phyloP scores from a whole-genome alignment of 2,888 invertebrate species.

The Mythimna albipuncta region DNA sequence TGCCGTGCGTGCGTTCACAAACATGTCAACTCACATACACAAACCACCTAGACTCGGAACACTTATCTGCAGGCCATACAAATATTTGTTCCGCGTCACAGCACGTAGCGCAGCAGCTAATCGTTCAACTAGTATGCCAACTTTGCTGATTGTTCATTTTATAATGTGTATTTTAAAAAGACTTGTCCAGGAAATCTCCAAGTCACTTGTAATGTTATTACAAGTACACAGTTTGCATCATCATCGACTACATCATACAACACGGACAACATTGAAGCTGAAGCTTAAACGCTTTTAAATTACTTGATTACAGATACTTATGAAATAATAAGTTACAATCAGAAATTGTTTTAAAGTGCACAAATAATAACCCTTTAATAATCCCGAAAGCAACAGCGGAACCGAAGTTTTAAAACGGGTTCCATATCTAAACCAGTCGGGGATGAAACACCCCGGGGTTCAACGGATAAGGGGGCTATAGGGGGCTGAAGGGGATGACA shows the following conservation, averaged over 20 bases:
- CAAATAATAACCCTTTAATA: constrained; percentile 38
- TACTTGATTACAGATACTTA: not conserved
- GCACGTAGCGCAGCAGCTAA: no score
- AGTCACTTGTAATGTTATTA: no score
- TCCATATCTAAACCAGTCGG: constrained; percentile 44
- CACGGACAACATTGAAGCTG: not conserved
- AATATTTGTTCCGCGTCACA: no score
- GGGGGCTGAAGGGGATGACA: constrained; percentile 61
- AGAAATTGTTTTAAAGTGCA: not conserved
- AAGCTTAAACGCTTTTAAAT: not conserved
- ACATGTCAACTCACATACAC: no score
- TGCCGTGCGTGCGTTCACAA: no score
- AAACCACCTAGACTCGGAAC: no score
- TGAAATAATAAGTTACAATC: not conserved
- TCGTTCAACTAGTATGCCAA: no score
- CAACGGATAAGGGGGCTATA: constrained; percentile 45
- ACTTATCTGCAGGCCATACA: no score
- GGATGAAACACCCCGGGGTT: constrained; percentile 24
- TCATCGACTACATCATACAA: not conserved
- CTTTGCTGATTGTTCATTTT: no score
- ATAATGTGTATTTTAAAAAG: no score
- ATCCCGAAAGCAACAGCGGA: constrained; percentile 44
- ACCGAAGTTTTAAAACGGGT: constrained; percentile 39
- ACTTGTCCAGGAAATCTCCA: no score
- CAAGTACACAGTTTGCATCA: not conserved